Evolutionary conservation across 1,140 invertebrate genomes (phyloP), one percentile per base, ranked within the genome.

Genomic region (Sipha flava): DNA sequence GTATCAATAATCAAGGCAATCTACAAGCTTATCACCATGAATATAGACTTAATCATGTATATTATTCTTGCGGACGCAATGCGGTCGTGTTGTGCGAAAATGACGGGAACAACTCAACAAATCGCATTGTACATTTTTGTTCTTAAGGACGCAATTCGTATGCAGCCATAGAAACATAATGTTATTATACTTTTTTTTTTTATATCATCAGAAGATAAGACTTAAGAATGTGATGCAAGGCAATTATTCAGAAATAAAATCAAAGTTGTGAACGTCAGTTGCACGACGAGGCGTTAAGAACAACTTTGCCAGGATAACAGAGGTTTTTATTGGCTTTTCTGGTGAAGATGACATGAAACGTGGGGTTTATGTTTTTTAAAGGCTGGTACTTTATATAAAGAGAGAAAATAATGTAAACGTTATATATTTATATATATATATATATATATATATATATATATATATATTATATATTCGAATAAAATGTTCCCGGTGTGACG

Each of bases 251-350:
- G 6, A 21, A 43, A 21, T 23, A 4, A 29, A 72, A 72, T 72
- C 68, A 52, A 49, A 72, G 43, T 72, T 21, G 68, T 72, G 68
- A 49, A 72, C 18, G 68, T 52, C 68, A 72, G 68, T 49, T 47
- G 47, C 68, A 72, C 68, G 43, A 43, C 68, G 68, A 52, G 26
- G 47, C 68, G 68, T 72, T 72, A 72, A 72, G 43, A 49, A 26
- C 7, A 29, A 49, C 43, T 72, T 66, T 66, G 14, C 21, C 26
- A n/a, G 37, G 37, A 37, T 26, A n/a, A 45, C 45, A 29, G 68
- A 34, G 45, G 47, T 52, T 75, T 73, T 75, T 75, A 75, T 75
- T 75, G 49, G 45, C 72, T 23, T 34, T 52, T 72, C 68, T 72
- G 68, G 45, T 49, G 45, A 72, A n/a, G 45, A 72, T 52, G 45